Base-by-base conservation (phyloP, 1,140 invertebrate genomes). In the Drosophila kikkawai region DNA sequence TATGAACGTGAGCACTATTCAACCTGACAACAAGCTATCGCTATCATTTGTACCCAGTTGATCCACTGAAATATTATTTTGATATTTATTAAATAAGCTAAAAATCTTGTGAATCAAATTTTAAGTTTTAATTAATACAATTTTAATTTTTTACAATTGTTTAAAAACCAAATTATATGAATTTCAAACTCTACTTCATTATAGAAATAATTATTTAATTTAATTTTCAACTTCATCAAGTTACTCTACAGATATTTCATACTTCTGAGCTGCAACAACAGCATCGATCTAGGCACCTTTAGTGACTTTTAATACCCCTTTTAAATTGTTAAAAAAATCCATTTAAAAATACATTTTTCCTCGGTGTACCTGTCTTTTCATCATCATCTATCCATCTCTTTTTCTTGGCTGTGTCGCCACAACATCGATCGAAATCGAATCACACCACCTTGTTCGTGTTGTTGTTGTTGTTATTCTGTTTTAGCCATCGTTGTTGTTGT, bases 381-480 rank as follows among this genome's bases (percentile, higher is more conserved):
- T 15, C 17, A 36, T 53, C 45, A n/a, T 11, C 36, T 45, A 36
- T 12, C 41, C 22, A 11, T 36, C 64, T 41, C 34, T 37, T 50
- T 44, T 47, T n/a, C 32, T 36, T 32, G 15, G 13, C 42, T 17
- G 58, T 63, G 65, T 55, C 71, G 61, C 77, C 69, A 44, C 69
- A 73, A 61, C 75, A 66, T 83, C 81, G 71, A 84, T 80, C 80
- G 66, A 73, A 86, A 88, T 88, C 80, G 84, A 83, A 88, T 75
- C 84, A 70, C 66, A 80, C 71, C 39, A 45, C 47, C 39, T 41
- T 42, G 22, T 63, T 73, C 57, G 4, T 61, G 50, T 12, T 45
- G 41, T 50, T 53, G 65, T 32, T 44, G 17, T 15, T 42, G 80
- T 34, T 34, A 53, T 44, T 47, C 11, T 47, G 42, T 19, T 47